A percentile compares a stretch with the other conserved stretches of the same genome.
phyloP scores from a whole-genome alignment of 2,797 vertebrate genomes.

The Sebastes taczanowskii region DNA sequence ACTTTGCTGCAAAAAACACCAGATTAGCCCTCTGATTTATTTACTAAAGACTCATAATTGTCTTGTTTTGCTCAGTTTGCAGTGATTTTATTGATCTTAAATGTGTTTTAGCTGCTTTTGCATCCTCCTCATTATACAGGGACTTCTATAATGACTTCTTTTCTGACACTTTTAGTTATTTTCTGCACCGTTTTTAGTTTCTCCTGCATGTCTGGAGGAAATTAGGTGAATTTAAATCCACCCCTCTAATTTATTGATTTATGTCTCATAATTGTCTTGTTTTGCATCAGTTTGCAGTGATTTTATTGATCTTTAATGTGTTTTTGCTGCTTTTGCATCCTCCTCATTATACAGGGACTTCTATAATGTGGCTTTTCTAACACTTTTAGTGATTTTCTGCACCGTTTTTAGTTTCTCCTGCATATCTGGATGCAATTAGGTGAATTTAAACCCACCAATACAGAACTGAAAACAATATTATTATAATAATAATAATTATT shows the following conservation, averaged over 20 bases:
- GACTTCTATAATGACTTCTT: not conserved
- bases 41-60: not conserved
- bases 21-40: no score
- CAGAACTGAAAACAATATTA: no score
- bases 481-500: no score
- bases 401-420: not conserved
- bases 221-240: constrained; percentile 6
- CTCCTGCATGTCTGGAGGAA: constrained; percentile 31
- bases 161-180: not conserved
- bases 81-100: no score
- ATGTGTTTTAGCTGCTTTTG: not conserved
- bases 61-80: not conserved
- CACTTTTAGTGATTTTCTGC: not conserved
- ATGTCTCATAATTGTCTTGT: not conserved
- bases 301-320: no score
- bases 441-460: constrained; percentile 13
- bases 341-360: accelerated
- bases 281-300: not conserved
- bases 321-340: not conserved
- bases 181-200: not conserved
- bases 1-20: no score
- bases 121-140: accelerated
- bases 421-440: constrained; percentile 43
- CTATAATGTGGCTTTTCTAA: not conserved
- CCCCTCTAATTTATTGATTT: no score